Evolutionary conservation across 2,888 invertebrate species (phyloP).

Genomic region (Amphipoea oculea): DNA sequence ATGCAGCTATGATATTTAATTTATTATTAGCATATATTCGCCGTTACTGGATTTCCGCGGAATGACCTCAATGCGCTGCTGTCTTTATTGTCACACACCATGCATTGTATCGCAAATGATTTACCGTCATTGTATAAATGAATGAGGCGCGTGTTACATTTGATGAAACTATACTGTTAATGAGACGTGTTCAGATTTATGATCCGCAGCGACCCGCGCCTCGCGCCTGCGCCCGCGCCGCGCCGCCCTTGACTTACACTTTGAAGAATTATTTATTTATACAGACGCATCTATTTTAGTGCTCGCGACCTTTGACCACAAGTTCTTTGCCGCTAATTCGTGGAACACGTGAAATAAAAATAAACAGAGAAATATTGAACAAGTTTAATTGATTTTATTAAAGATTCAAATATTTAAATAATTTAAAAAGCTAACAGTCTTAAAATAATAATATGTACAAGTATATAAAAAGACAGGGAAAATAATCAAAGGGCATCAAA

Average conservation of each 20-base stretch:
- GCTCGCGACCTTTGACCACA: conserved; percentile 58
- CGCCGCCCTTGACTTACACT: conserved; percentile 60
- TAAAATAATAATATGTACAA: too few relatives aligned
- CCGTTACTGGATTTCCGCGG: too few relatives aligned
- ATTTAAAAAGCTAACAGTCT: too few relatives aligned
- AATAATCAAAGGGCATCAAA: too few relatives aligned
- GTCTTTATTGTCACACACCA: background rate
- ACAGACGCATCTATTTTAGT: conserved; percentile 53
- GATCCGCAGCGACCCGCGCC: background rate
- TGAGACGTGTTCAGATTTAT: conserved; percentile 14
- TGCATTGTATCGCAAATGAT: conserved; percentile 14
- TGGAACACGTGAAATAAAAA: conserved; percentile 31
- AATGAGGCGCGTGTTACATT: conserved; percentile 17
- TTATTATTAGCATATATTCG: too few relatives aligned
- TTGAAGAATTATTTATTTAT: conserved; percentile 47
- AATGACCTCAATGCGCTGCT: too few relatives aligned
- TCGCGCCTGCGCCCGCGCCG: background rate
- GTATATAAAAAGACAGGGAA: too few relatives aligned
- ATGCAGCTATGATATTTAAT: too few relatives aligned
- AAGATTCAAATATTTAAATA: too few relatives aligned
- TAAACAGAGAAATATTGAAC: conserved; percentile 25
- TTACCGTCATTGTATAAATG: conserved; percentile 15
- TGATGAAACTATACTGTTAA: conserved; percentile 15
- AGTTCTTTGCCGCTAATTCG: conserved; percentile 43
- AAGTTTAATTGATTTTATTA: background rate